Percentiles rank a stretch among this genome's conserved stretches.
Conservation (phyloP, 2,113 vertebrate species). For the Ovibos moschatus region DNA sequence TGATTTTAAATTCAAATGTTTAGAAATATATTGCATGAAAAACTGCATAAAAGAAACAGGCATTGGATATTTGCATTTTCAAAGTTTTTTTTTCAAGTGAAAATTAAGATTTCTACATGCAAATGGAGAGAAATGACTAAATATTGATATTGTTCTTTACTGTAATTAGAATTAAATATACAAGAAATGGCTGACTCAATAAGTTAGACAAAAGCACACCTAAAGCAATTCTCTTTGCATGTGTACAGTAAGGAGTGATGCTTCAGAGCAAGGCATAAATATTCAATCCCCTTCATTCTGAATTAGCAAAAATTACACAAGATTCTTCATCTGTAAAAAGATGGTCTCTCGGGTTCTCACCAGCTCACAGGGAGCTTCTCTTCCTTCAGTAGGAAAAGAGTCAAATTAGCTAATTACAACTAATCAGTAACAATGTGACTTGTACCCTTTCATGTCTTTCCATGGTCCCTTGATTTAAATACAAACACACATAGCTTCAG, state of each 20-base stretch:
- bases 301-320: slow-evolving; percentile 30
- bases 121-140: slow-evolving; percentile 3
- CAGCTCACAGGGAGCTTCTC: background rate
- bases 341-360: background rate
- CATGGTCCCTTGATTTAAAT: slow-evolving; percentile 32
- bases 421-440: slow-evolving; percentile 41
- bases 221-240: slow-evolving; percentile 1
- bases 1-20: slow-evolving; percentile 53
- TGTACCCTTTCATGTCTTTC: slow-evolving; percentile 43
- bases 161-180: slow-evolving; percentile 23
- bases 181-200: slow-evolving; percentile 17
- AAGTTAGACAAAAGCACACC: slow-evolving; percentile 18
- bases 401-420: slow-evolving; percentile 52
- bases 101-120: slow-evolving; percentile 37
- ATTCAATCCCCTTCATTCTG: background rate
- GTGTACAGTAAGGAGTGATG: background rate
- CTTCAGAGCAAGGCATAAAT: background rate
- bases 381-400: background rate
- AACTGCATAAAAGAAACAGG: background rate
- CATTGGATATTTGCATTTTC: slow-evolving; percentile 25
- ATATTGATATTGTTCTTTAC: slow-evolving; percentile 27
- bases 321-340: slow-evolving; percentile 16
- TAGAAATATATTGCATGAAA: slow-evolving; percentile 12
- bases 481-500: slow-evolving; percentile 23
- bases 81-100: background rate